Base-by-base conservation (phyloP, 2,113 vertebrate species). In the Sula dactylatra region DNA sequence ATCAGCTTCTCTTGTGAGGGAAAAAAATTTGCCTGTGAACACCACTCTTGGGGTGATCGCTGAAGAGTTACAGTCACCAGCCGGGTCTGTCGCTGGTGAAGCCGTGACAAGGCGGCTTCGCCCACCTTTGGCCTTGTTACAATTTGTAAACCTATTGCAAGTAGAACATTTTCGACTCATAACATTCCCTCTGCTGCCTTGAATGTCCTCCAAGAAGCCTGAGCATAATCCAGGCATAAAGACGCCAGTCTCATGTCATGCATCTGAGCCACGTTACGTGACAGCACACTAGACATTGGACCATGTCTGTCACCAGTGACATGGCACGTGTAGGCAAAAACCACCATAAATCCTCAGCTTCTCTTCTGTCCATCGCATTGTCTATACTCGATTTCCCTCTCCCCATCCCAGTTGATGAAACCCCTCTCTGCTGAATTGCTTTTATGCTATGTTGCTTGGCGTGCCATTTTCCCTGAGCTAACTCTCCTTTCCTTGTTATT, bases 391-490 rank as follows among this genome's bases (percentile, higher is more conserved):
- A 82, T 90, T 85, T 92, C 88, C 92, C 71, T 90, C 40, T 82
- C 38, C 88, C 82, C 62, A 24, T 40, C 74, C 90, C 85, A 44
- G 62, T 4, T 19, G 76, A 64, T 76, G 24, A 66, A 32, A 55
- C 42, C 58, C 45, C 76, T 62, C 73, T 95, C 78, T 86, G 92
- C 88, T 86, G 22, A 73, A 16, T 8, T 72, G 93, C 94, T 95
- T 95, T n/a, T 29, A 36, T 86, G 88, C 96, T 95, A 5, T 90
- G 79, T 79, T 94, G 92, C 85, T 88, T 94, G 78, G 62, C 26
- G 40, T 94, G 87, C 86, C 90, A 49, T 47, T 26, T 64, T 27
- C 88, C 90, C 61, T 31, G 78, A 70, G 92, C 84, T 62, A 21
- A 1, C 3, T 2, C 58, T 54, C 87, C 93, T 82, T 40, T 19